Base-by-base conservation (phyloP, 1,140 invertebrate species). In the Aphelenchoides avenae region DNA sequence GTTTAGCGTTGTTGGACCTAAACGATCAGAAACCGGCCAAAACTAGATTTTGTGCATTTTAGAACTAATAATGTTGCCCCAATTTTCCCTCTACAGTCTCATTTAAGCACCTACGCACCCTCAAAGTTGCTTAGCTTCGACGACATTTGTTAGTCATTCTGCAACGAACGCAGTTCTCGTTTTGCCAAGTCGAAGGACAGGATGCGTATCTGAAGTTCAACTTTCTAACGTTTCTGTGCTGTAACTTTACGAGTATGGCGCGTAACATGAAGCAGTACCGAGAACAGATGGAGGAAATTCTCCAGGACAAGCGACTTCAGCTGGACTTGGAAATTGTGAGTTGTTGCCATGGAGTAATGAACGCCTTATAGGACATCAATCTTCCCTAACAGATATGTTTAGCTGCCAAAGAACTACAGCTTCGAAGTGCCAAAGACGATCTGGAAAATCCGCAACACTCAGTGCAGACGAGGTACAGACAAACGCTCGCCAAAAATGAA, bases 341-440 rank as follows among this genome's bases (percentile, higher is more conserved):
- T 2, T 56, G 11, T 42, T 34, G 24, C n/a, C n/a, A n/a, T n/a
- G n/a, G n/a, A 15, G 15, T 63, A 13, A 11, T 24, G 18, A 31
- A 2, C 15, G 18, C 20, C 33, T 9, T 13, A 1, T 20, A 52
- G 18, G 2, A 15, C 26, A 30, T 1, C 13, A 15, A 24, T 47
- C 5, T 2, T 47, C 1, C 13, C 26, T 47, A 54, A 57, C 34
- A 40, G 11, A 47, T 33, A 37, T 62, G 56, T 65, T 70, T 37
- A 67, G 64, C 39, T 99, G 42, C 94, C 95, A 6, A 75, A 82
- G 13, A 99, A 99, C 82, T 99, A 99, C 75, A 96, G 95, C 80
- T 98, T 99, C 81, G 95, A 99, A 84, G 86, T 98, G 67, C 88
- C 87, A 39, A 99, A 98, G 79, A 96, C 93, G 0, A 86, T 98